Evolutionary conservation across 2,888 invertebrate genomes (phyloP).

Genomic region (Darwinula stevensoni): DNA sequence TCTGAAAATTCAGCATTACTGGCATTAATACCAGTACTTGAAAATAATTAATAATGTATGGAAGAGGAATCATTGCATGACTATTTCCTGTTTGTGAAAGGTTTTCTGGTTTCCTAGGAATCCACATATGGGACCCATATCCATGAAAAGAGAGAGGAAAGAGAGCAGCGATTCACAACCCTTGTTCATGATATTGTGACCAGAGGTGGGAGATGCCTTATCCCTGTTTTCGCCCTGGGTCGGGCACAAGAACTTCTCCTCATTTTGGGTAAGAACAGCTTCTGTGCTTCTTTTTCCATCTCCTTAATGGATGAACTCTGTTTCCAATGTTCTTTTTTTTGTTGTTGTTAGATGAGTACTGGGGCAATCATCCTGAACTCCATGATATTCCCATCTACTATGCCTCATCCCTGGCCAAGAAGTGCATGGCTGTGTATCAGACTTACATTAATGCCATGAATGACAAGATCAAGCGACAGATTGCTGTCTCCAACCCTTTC

Average conservation of each 20-base stretch:
- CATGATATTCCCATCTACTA: conserved; percentile 98
- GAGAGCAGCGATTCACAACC: conserved; percentile 72
- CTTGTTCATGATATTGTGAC: conserved; percentile 84
- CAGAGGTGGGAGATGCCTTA: conserved; percentile 88
- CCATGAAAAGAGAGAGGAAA: conserved; percentile 88
- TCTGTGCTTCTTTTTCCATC: neutral
- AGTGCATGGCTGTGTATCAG: conserved; percentile 99
- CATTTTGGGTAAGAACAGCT: conserved; percentile 33
- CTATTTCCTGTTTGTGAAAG: no score
- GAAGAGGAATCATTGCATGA: no score
- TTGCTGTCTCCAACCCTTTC: conserved; percentile 93
- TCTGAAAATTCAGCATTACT: no score
- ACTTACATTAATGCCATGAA: conserved; percentile 99
- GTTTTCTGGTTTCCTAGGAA: conserved; percentile 28
- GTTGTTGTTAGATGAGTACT: conserved; percentile 52
- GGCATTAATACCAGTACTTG: no score
- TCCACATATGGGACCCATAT: conserved; percentile 98
- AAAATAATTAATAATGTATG: no score
- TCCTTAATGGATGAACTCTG: neutral
- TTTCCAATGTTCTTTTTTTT: neutral
- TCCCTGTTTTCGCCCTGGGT: conserved; percentile 94
- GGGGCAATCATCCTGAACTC: conserved; percentile 84
- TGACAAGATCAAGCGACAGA: conserved; percentile 77
- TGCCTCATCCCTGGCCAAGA: conserved; percentile 93
- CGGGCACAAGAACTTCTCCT: conserved; percentile 82